phyloP scores from a whole-genome alignment of 2,797 vertebrate species.

The Acanthurus leucopareius region DNA sequence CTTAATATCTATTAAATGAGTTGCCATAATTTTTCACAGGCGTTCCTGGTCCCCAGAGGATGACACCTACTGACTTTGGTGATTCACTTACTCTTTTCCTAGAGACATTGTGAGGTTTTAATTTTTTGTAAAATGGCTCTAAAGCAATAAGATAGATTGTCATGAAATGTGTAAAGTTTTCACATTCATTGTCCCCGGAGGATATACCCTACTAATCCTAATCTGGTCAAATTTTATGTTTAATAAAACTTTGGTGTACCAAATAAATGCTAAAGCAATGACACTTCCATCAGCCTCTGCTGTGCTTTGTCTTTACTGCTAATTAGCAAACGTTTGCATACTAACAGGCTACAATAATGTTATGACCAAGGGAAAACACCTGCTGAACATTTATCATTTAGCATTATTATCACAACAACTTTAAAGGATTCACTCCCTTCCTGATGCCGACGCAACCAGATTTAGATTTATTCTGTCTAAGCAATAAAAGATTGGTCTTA shows the following conservation, averaged over 20 bases:
- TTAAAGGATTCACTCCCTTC: neutral
- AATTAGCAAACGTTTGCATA: neutral
- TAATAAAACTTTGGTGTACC: no score
- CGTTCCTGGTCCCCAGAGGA: neutral
- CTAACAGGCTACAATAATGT: no score
- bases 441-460: neutral
- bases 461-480: conserved; percentile 25
- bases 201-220: neutral
- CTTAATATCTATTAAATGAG: neutral
- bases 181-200: neutral
- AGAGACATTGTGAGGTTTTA: neutral
- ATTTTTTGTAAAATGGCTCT: neutral
- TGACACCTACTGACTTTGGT: neutral
- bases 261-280: neutral
- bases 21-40: no score
- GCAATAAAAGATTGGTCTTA: conserved; percentile 24
- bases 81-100: neutral
- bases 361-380: neutral
- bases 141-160: no score
- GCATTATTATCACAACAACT: neutral
- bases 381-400: neutral
- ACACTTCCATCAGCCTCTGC: neutral
- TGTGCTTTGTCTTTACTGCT: no score
- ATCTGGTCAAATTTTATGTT: neutral
- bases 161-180: neutral